Percentiles rank a stretch among this genome's conserved stretches.
phyloP scores from a whole-genome alignment of 2,888 invertebrate species.

The Pristionchus maxplancki region DNA sequence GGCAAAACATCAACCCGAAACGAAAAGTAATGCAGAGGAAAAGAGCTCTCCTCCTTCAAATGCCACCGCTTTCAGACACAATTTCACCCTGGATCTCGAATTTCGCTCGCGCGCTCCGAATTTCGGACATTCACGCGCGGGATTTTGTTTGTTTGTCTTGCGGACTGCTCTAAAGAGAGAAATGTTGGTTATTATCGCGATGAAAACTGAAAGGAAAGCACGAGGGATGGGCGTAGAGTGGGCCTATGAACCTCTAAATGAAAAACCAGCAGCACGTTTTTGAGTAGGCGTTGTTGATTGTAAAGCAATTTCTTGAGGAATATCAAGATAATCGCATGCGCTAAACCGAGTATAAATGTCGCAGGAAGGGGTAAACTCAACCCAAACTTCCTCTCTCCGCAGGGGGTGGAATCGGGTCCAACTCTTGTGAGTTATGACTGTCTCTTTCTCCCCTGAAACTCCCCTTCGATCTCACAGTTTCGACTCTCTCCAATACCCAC shows the following conservation, averaged over 20 bases:
- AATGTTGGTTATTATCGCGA: background rate
- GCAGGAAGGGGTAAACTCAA: background rate
- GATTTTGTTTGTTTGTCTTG: background rate
- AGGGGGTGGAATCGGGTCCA: background rate
- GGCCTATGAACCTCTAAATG: background rate
- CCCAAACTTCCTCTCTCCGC: background rate
- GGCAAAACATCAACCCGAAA: background rate
- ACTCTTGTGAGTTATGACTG: conserved; percentile 36
- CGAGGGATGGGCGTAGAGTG: background rate
- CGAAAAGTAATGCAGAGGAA: background rate
- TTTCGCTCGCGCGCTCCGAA: background rate
- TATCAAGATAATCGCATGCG: background rate
- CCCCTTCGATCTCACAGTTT: background rate
- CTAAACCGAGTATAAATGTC: background rate
- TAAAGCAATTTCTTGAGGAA: too few relatives aligned
- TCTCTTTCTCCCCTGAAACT: conserved; percentile 2
- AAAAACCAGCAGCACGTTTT: too few relatives aligned
- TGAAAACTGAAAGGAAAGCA: background rate
- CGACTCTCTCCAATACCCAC: too few relatives aligned
- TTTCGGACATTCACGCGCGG: conserved; percentile 4
- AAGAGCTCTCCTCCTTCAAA: background rate
- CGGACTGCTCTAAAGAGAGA: background rate
- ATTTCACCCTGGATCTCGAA: background rate
- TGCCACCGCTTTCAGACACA: conserved; percentile 10
- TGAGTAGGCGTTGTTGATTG: too few relatives aligned